Evolutionary conservation across 2,888 invertebrate species (phyloP).

Genomic region (Torymus texanus): DNA sequence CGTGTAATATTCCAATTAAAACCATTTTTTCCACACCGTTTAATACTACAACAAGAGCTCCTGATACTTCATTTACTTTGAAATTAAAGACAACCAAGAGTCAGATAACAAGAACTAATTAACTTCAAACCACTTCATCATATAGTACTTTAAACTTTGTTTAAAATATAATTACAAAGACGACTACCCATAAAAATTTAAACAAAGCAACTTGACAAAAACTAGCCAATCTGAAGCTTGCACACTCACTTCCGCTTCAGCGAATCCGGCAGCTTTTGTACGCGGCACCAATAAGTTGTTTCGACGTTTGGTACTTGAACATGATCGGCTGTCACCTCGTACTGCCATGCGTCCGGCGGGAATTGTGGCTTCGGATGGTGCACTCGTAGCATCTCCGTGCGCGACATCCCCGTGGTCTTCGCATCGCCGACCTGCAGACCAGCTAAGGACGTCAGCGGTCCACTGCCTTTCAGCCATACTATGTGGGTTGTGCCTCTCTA

Average conservation of each 20-base stretch:
- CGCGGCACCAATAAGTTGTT: constrained; percentile 98
- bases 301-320: constrained; percentile 88
- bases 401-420: constrained; percentile 83
- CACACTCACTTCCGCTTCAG: constrained; percentile 79
- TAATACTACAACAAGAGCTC: no score
- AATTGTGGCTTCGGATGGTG: constrained; percentile 72
- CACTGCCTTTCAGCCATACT: constrained; percentile 88
- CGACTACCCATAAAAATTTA: no score
- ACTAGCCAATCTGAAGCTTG: no score
- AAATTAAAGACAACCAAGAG: no score
- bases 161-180: no score
- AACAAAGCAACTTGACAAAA: no score
- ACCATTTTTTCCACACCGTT: no score
- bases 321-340: constrained; percentile 80
- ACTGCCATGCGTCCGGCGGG: constrained; percentile 77
- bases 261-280: constrained; percentile 85
- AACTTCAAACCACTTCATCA: no score
- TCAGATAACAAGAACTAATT: no score
- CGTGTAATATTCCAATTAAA: no score
- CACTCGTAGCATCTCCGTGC: constrained; percentile 83
- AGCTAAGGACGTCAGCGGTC: constrained; percentile 82
- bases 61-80: no score
- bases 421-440: constrained; percentile 80
- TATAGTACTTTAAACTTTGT: no score
- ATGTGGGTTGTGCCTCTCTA: constrained; percentile 94